These are phyloP conservation scores for Merodon equestris DNA, from an alignment of 2,888 invertebrate genomes.

Conservation along the genomic window DNA sequence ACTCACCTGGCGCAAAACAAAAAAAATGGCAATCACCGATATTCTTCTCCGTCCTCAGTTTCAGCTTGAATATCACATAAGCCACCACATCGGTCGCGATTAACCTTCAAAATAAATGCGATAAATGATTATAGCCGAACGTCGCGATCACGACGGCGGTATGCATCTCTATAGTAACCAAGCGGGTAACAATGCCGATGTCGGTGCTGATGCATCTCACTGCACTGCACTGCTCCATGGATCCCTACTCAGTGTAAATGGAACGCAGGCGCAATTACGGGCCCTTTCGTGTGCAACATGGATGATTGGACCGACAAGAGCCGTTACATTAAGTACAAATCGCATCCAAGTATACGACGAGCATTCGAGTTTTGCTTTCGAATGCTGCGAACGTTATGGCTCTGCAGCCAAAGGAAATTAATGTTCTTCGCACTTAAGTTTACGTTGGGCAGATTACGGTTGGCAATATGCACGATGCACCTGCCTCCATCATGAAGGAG, in stretches of 20 bases:
- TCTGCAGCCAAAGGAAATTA: conserved; percentile 55
- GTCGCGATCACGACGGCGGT: conserved; percentile 33
- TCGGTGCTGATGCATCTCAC: conserved; percentile 31
- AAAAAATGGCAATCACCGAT: conserved; percentile 15
- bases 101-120: conserved; percentile 69
- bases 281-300: conserved; percentile 68
- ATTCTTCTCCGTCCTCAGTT: background rate
- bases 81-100: conserved; percentile 61
- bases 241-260: conserved; percentile 35
- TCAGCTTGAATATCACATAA: conserved; percentile 22
- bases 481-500: conserved; percentile 65
- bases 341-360: conserved; percentile 19
- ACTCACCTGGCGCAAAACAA: conserved; percentile 62
- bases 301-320: conserved; percentile 59
- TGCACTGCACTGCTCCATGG: too few species aligned
- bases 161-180: conserved; percentile 58
- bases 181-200: too few species aligned
- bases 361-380: conserved; percentile 34
- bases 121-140: conserved; percentile 62
- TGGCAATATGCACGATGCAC: conserved; percentile 59
- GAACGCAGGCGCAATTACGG: conserved; percentile 65
- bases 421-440: conserved; percentile 69
- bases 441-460: conserved; percentile 63
- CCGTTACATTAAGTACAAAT: conserved; percentile 48
- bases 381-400: conserved; percentile 57